Percentiles rank a stretch among this genome's conserved stretches.
Conservation (phyloP, 2,113 vertebrate genomes). For the Suricata suricatta region DNA sequence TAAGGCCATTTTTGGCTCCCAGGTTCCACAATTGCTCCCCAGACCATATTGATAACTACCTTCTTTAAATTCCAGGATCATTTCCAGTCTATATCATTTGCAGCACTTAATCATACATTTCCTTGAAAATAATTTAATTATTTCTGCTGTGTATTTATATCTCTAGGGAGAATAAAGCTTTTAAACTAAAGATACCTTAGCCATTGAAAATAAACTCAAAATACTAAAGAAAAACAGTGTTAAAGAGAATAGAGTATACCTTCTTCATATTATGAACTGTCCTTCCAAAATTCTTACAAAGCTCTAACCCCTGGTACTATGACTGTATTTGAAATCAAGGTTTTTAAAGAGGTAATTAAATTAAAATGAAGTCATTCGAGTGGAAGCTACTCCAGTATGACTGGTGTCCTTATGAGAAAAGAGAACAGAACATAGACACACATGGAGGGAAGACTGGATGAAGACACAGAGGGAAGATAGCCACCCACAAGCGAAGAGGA, state of each 20-base stretch:
- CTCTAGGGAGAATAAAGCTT: neutral
- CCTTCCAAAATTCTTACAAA: neutral
- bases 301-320: neutral
- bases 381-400: neutral
- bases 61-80: conserved; percentile 42
- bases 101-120: neutral
- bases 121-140: conserved; percentile 33
- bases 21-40: neutral
- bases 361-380: neutral
- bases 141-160: neutral
- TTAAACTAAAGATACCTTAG: neutral
- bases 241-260: neutral
- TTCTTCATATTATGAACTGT: neutral
- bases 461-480: neutral
- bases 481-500: neutral
- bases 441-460: neutral
- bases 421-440: neutral
- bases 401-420: neutral
- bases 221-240: neutral
- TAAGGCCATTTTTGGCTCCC: neutral
- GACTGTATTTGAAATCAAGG: neutral
- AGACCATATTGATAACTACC: neutral
- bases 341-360: conserved; percentile 9
- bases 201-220: conserved; percentile 13
- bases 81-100: neutral